Evolutionary conservation across 1,140 invertebrate species (phyloP), one percentile per base, ranked within the genome.

Genomic region (Mylabris phalerata): DNA sequence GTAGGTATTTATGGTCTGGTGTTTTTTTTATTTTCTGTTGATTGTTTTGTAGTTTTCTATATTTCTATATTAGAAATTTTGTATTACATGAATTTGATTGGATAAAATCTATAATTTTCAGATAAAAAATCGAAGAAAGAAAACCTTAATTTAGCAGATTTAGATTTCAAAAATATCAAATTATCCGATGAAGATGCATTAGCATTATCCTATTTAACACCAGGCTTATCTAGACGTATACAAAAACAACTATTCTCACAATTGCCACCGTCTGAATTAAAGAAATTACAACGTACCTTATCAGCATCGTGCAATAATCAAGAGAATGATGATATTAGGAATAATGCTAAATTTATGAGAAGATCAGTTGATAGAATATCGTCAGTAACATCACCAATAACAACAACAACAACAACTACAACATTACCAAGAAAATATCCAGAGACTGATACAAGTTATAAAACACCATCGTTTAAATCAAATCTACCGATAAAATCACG

Each of bases 101-200:
- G 9, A 42, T 11, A 10, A n/a, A 42, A 42, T 42, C 10, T 11
- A 57, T 59, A 32, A 32, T 32, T 32, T 32, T 71, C 71, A 72
- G 71, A 70, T 62, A 65, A 68, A 50, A 65, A 63, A 42, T 48
- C 69, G 56, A 71, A 67, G 47, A 73, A 77, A 62, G 77, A 77
- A 69, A 77, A 77, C 44, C 71, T 84, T 60, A 82, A 84, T 72
- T 75, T 84, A 69, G 80, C 80, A 41, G 82, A 84, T 66, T 73
- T 84, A 61, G 82, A 84, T 73, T 68, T 85, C 56, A 83, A 80
- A 65, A 77, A 82, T 60, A 77, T 85, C 61, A 77, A 82, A 70
- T 75, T 85, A 25, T 82, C 81, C 59, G 82, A 85, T 71, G 78
- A 80, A 66, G 84, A 85, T 74, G 75, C 82, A 62, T 77, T 79